Percentiles rank a stretch among this genome's conserved stretches.
phyloP scores from a whole-genome alignment of 2,113 vertebrate species.

The Hippopotamus amphibius region DNA sequence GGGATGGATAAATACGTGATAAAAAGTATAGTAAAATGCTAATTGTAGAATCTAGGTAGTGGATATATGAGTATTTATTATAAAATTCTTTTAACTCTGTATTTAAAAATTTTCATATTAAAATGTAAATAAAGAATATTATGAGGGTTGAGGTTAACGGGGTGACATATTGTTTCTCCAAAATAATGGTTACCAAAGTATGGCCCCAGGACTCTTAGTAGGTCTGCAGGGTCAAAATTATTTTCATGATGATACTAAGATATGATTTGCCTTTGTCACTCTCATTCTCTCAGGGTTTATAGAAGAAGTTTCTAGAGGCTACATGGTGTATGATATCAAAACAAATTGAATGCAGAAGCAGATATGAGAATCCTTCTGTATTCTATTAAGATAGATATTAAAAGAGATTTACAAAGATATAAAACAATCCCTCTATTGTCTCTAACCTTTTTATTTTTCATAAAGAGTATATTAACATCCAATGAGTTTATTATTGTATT shows the following conservation, averaged over 20 bases:
- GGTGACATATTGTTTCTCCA: neutral
- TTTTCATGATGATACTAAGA: neutral
- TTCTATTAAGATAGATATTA: neutral
- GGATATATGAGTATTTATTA: conserved; percentile 30
- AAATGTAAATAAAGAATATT: conserved; percentile 10
- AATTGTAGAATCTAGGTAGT: conserved; percentile 25
- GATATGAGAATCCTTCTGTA: neutral
- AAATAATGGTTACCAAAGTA: neutral
- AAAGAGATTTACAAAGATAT: conserved; percentile 26
- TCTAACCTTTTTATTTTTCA: conserved; percentile 15
- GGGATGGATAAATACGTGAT: neutral
- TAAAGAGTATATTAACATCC: neutral
- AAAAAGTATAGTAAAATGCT: neutral
- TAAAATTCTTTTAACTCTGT: neutral
- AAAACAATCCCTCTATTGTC: neutral
- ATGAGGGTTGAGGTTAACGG: neutral
- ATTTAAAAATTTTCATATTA: neutral
- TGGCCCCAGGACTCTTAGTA: neutral
- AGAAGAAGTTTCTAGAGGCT: neutral
- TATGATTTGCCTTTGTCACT: neutral
- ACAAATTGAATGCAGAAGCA: conserved; percentile 29
- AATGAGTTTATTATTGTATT: neutral
- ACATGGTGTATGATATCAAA: neutral
- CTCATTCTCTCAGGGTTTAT: neutral
- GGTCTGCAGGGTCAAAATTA: neutral